A percentile compares a stretch with the other conserved stretches of the same genome.
These are phyloP conservation scores for Galerucella pusilla DNA, from an alignment of 2,888 invertebrate species.

Conservation along the genomic window DNA sequence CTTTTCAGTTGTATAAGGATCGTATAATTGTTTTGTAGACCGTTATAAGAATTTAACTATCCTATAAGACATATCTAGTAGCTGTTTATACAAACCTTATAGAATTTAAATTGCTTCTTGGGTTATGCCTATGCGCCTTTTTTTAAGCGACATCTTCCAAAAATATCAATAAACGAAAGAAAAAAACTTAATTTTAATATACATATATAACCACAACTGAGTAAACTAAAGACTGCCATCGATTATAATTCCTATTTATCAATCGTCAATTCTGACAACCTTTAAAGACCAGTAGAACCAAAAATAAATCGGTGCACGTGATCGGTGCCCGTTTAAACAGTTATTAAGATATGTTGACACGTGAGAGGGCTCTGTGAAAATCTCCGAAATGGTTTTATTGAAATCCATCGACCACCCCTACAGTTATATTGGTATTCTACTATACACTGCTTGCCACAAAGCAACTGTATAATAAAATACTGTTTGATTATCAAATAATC, in stretches of 20 bases:
- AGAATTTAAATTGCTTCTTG: too few relatives aligned
- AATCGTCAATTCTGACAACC: constrained; percentile 7
- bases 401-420: constrained; percentile 39
- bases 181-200: neutral
- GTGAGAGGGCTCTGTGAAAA: constrained; percentile 45
- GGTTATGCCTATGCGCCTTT: too few relatives aligned
- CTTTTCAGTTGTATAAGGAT: too few relatives aligned
- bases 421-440: constrained; percentile 43
- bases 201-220: neutral
- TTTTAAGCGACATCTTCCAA: too few relatives aligned
- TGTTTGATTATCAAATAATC: neutral
- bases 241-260: neutral
- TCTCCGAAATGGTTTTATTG: constrained; percentile 41
- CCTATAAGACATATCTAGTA: too few relatives aligned
- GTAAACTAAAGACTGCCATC: neutral
- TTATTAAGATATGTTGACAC: constrained; percentile 49
- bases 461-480: neutral
- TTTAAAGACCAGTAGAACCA: constrained; percentile 25
- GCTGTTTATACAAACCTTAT: too few relatives aligned
- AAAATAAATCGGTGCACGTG: constrained; percentile 44
- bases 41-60: too few relatives aligned
- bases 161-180: too few relatives aligned
- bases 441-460: constrained; percentile 30
- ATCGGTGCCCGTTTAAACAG: constrained; percentile 46
- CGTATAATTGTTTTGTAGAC: too few relatives aligned